Conservation (phyloP, 2,113 vertebrate genomes). For the Oreochromis aureus region DNA sequence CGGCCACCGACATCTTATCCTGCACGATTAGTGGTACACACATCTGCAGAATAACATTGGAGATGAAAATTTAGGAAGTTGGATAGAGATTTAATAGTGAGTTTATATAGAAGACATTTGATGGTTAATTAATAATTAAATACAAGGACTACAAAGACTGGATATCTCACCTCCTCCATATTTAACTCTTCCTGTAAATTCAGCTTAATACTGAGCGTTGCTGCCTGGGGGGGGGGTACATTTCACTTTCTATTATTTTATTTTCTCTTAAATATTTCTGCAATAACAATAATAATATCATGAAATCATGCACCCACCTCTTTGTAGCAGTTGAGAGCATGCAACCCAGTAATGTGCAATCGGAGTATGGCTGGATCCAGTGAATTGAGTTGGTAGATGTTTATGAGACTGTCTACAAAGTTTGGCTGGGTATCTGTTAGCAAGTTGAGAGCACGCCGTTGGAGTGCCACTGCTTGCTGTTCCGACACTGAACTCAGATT, state of each 20-base stretch:
- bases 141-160: background rate
- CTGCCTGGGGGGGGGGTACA: constrained; percentile 65
- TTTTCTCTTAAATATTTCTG: background rate
- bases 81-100: background rate
- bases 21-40: constrained; percentile 78
- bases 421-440: constrained; percentile 43
- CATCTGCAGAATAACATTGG: constrained; percentile 62
- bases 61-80: background rate
- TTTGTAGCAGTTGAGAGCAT: constrained; percentile 48
- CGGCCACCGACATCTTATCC: constrained; percentile 72
- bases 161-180: constrained; percentile 78
- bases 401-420: constrained; percentile 52
- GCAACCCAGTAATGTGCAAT: constrained; percentile 44
- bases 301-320: constrained; percentile 43
- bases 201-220: constrained; percentile 71
- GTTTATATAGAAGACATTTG: background rate
- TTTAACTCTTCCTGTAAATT: constrained; percentile 77
- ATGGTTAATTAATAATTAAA: background rate
- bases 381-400: constrained; percentile 62
- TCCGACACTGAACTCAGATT: constrained; percentile 36
- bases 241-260: background rate
- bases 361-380: constrained; percentile 49
- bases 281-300: background rate
- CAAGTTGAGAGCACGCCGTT: constrained; percentile 56
- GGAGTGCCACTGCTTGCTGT: constrained; percentile 34